These are phyloP conservation scores for Diceros bicornis DNA, from an alignment of 2,797 vertebrate genomes.

Conservation along the genomic window DNA sequence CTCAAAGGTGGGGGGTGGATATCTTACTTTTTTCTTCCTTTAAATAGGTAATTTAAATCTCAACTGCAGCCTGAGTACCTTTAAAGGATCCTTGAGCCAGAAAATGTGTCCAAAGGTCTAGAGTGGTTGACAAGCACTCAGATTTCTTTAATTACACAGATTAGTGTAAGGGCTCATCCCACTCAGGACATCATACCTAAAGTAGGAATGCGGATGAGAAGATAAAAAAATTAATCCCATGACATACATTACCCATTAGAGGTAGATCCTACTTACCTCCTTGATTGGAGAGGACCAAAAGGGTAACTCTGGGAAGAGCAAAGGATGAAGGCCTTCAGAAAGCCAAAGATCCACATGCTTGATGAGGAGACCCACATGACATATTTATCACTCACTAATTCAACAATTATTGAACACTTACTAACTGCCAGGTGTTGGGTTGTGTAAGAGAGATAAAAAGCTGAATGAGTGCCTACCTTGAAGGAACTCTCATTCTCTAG, in stretches of 20 bases:
- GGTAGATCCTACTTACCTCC: background rate
- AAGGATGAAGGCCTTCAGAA: background rate
- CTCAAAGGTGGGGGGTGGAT: background rate
- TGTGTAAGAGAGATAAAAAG: background rate
- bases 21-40: background rate
- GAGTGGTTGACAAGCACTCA: background rate
- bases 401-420: background rate
- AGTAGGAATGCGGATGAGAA: background rate
- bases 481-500: background rate
- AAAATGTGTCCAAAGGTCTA: background rate
- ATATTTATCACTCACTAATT: background rate
- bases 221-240: background rate
- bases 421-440: background rate
- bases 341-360: background rate
- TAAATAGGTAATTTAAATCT: constrained; percentile 13
- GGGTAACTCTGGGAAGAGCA: background rate
- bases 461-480: background rate
- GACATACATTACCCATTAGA: background rate
- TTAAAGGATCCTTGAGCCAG: background rate
- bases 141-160: constrained; percentile 22
- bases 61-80: background rate
- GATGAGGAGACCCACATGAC: background rate
- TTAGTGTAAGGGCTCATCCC: background rate
- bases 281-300: background rate
- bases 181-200: background rate